These are phyloP conservation scores for Crocidura indochinensis DNA, from an alignment of 2,797 vertebrate genomes.

Conservation along the genomic window DNA sequence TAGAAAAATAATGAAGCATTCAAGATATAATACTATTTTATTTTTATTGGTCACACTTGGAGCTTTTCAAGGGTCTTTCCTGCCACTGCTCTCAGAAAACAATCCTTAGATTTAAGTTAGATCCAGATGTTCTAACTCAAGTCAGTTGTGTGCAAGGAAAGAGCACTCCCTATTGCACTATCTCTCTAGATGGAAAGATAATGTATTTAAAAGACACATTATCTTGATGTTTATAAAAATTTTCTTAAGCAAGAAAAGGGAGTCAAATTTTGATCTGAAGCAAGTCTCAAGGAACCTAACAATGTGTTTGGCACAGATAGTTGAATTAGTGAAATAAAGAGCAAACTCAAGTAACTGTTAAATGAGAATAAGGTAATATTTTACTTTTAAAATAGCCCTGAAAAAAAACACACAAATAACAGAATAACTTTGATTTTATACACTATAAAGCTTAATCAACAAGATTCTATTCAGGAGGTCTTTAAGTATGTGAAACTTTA, in stretches of 20 bases:
- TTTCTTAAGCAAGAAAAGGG: too few relatives aligned
- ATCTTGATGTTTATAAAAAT: too few relatives aligned
- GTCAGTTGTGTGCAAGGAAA: too few relatives aligned
- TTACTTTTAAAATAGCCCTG: not conserved
- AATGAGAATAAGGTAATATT: not conserved
- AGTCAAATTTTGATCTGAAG: constrained; percentile 4
- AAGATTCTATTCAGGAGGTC: not conserved
- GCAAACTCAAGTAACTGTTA: not conserved
- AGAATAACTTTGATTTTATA: not conserved
- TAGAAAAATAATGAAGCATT: not conserved
- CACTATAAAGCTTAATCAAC: not conserved
- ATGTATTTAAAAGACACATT: not conserved
- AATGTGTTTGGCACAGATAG: not conserved
- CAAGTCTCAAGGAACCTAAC: not conserved
- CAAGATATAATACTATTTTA: not conserved
- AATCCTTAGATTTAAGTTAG: too few relatives aligned
- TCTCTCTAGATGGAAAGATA: too few relatives aligned
- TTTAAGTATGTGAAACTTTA: constrained; percentile 35
- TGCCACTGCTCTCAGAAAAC: too few relatives aligned
- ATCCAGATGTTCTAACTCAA: too few relatives aligned
- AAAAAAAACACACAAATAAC: not conserved
- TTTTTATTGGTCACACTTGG: not conserved
- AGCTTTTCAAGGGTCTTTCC: not conserved
- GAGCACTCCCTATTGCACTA: too few relatives aligned
- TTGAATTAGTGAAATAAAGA: not conserved